Evolutionary conservation across 2,888 invertebrate species (phyloP).

Genomic region (Meiosimyza decipiens): DNA sequence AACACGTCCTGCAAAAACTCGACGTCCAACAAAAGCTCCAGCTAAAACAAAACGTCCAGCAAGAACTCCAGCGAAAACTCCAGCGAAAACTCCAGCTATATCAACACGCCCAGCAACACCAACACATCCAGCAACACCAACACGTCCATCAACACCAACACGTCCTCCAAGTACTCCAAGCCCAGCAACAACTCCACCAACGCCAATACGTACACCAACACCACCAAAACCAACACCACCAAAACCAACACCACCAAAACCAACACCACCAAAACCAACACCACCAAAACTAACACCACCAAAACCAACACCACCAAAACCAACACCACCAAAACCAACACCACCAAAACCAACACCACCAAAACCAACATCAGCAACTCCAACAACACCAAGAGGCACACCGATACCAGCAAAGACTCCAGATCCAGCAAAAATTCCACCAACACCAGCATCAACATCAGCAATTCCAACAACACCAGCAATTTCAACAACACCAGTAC

Average conservation of each 20-base stretch:
- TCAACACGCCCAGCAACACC: background rate
- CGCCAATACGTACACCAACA: background rate
- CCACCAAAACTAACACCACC: background rate
- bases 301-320: background rate
- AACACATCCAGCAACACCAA: background rate
- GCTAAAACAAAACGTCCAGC: too few species aligned
- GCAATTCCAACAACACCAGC: too few species aligned
- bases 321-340: too few species aligned
- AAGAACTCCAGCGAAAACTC: too few species aligned
- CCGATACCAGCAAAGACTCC: background rate
- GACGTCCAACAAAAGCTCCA: too few species aligned
- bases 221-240: background rate
- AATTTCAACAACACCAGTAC: too few species aligned
- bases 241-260: constrained; percentile 12
- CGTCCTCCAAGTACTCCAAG: too few species aligned
- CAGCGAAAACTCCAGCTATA: background rate
- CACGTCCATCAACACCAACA: background rate
- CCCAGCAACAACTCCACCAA: background rate
- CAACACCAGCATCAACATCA: too few species aligned
- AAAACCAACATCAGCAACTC: background rate
- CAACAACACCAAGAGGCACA: background rate
- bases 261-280: background rate
- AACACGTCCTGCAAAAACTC: too few species aligned
- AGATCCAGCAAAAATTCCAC: background rate
- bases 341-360: background rate